These are phyloP conservation scores for Cheilosia grossa DNA, from an alignment of 2,888 invertebrate genomes.

Conservation along the genomic window DNA sequence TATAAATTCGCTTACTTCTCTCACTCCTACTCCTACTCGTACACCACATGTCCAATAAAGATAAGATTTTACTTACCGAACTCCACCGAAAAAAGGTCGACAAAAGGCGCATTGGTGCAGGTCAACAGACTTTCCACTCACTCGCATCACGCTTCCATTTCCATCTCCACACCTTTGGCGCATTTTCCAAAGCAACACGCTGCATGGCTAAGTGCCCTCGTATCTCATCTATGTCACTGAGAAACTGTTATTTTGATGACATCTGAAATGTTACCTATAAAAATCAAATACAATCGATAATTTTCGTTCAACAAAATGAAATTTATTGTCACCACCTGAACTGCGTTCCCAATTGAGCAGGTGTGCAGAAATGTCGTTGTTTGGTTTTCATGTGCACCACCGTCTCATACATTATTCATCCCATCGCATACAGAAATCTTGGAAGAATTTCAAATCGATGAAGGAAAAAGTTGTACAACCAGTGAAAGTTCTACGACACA, in stretches of 20 bases:
- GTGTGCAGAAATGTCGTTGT: conserved; percentile 44
- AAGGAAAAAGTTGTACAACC: conserved; percentile 66
- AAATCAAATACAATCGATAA: not conserved
- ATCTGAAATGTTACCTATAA: not conserved
- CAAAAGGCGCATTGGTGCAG: conserved; percentile 1
- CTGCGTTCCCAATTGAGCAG: conserved; percentile 62
- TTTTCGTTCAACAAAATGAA: conserved; percentile 4
- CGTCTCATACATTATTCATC: conserved; percentile 66
- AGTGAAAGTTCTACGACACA: conserved; percentile 69
- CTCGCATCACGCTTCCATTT: not conserved
- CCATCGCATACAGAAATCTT: conserved; percentile 56
- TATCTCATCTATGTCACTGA: conserved; percentile 2
- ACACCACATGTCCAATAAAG: not conserved
- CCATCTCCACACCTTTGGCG: not conserved
- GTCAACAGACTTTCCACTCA: conserved; percentile 5
- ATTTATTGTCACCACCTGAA: conserved; percentile 67
- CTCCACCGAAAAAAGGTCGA: not conserved
- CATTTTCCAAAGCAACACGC: not conserved
- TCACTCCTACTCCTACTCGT: not conserved
- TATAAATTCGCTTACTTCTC: not conserved
- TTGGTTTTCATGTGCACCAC: conserved; percentile 15
- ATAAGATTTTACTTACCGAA: not conserved
- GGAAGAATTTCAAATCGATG: conserved; percentile 61
- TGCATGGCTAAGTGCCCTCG: not conserved
- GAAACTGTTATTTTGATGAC: conserved; percentile 20